Base-by-base conservation (phyloP, 2,113 vertebrate genomes). In the Bubo bubo region DNA sequence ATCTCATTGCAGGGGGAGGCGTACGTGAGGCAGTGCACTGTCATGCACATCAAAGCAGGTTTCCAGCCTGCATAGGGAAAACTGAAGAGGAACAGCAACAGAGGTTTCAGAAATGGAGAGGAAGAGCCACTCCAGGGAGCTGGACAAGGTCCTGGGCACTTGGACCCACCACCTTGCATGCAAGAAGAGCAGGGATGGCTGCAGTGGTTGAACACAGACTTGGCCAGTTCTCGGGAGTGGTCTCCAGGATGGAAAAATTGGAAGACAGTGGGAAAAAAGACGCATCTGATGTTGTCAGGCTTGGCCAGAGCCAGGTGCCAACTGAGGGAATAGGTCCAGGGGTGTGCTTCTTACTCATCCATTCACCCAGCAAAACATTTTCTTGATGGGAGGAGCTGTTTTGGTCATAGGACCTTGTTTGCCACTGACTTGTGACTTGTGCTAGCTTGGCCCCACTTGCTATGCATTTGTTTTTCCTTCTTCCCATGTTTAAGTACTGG, bases 11-110 rank as follows among this genome's bases (percentile, higher is more conserved):
- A 45, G 24, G 16, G 14, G 8, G 2, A 60, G 2, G 14, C 2
- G 3, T 60, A 26, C 0, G 0, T n/a, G 32, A 79, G 41, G 55
- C 6, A 6, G 7, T 17, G 3, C 11, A 2, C 14, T n/a, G 5
- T 68, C 19, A 12, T 53, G 62, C 45, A 7, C 14, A 3, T 68
- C 63, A 21, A 26, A 59, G 43, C 70, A 41, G 30, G 15, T 92
- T 23, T 82, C 22, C 43, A 60, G 32, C 47, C 30, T 45, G n/a
- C 37, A 5, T 1, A 20, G 28, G 55, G 47, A 35, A 45, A 80
- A 58, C 27, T 43, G 59, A 77, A 85, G 26, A 64, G 26, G 8
- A 74, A 59, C 34, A 56, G 26, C 56, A 41, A 4, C 11, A 70
- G 43, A 56, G 12, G 16, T 9, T 74, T 86, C 37, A n/a, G 77